Evolutionary conservation across 2,797 vertebrate genomes (phyloP).

Genomic region (Spatula versicolor): DNA sequence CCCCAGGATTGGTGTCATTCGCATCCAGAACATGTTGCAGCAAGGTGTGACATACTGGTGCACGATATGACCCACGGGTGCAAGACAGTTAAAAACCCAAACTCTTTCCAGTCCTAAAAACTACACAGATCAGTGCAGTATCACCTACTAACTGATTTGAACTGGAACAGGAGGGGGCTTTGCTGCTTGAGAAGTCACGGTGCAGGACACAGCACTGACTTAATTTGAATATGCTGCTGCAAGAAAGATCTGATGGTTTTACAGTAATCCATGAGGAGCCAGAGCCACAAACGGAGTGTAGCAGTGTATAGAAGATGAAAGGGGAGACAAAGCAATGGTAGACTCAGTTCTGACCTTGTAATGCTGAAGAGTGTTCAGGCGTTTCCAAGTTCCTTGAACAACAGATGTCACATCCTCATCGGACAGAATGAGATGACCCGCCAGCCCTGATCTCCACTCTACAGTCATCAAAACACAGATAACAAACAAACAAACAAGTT

Average conservation of each 20-base stretch:
- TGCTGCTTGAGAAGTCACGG: neutral
- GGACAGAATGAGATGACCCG: constrained; percentile 95
- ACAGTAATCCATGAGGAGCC: neutral
- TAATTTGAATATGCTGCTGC: neutral
- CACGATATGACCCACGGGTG: neutral
- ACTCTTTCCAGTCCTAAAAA: neutral
- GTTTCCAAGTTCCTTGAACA: constrained; percentile 94
- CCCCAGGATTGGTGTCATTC: neutral
- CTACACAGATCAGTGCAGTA: neutral
- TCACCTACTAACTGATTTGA: neutral
- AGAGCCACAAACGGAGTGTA: neutral
- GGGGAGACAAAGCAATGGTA: neutral
- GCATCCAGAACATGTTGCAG: neutral
- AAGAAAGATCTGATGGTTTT: neutral
- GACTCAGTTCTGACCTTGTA: constrained; percentile 87
- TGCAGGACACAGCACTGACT: neutral
- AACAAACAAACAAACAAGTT: neutral
- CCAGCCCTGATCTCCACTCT: constrained; percentile 97
- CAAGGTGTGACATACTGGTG: neutral
- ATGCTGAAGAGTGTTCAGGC: constrained; percentile 95
- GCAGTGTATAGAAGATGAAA: neutral
- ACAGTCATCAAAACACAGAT: neutral
- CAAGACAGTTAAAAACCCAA: neutral
- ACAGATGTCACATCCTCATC: constrained; percentile 97
- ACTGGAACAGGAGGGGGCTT: neutral